Percentiles rank a stretch among this genome's conserved stretches.
Evolutionary conservation across 2,797 vertebrate genomes (phyloP).

Genomic region (Saxicola maurus): DNA sequence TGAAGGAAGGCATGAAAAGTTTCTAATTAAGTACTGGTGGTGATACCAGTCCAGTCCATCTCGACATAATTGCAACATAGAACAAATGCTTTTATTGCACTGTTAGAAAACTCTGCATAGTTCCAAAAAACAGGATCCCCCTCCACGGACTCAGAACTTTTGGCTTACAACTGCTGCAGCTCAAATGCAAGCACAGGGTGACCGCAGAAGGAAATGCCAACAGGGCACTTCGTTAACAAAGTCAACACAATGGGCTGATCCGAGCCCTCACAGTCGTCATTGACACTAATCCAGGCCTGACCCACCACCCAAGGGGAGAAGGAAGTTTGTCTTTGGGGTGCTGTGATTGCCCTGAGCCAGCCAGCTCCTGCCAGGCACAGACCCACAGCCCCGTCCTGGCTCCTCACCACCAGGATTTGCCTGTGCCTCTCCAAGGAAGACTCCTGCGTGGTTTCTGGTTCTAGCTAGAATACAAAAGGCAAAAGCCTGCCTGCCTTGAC

Average conservation of each 20-base stretch:
- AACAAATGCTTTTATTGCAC: slow-evolving; percentile 79
- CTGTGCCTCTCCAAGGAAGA: neutral
- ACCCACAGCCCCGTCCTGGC: neutral
- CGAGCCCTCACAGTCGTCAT: neutral
- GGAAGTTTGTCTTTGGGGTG: neutral
- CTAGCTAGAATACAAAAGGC: neutral
- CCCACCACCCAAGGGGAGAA: neutral
- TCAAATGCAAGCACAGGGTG: neutral
- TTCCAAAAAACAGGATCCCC: slow-evolving; percentile 6
- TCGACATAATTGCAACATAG: neutral
- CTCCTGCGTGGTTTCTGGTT: neutral
- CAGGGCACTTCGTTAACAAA: neutral
- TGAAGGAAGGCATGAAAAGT: no score
- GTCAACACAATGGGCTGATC: neutral
- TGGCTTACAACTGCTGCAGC: slow-evolving; percentile 5
- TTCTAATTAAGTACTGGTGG: no score
- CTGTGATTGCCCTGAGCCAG: neutral
- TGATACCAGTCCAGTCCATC: no score
- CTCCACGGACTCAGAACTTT: neutral
- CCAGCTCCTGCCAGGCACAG: neutral
- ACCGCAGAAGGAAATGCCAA: neutral
- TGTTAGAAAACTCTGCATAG: slow-evolving; percentile 68
- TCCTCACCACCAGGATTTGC: neutral
- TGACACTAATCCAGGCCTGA: neutral
- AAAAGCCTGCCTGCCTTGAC: neutral